These are phyloP conservation scores for Eurystomus glaucurus DNA, from an alignment of 2,797 vertebrate species.

Conservation along the genomic window DNA sequence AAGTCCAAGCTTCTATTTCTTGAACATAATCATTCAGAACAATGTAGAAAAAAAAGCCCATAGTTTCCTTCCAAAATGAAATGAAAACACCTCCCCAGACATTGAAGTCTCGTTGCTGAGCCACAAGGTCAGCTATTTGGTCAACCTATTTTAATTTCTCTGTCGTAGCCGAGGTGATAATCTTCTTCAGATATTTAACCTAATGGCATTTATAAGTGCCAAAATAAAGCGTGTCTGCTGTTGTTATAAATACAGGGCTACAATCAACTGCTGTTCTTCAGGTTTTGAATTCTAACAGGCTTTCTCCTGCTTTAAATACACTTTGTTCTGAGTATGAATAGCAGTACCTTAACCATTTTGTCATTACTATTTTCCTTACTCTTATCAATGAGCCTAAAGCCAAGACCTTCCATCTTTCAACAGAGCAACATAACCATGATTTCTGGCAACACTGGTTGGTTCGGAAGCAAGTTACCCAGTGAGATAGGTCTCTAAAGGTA, in stretches of 20 bases:
- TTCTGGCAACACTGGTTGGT: not conserved
- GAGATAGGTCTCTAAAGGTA: not conserved
- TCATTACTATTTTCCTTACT: not conserved
- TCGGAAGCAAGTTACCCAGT: not conserved
- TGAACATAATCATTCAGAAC: not conserved
- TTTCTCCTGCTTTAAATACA: not conserved
- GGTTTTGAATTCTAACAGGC: not conserved
- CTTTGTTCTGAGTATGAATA: not conserved
- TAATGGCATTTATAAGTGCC: not conserved
- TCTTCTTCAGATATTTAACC: not conserved
- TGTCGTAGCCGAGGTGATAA: not conserved
- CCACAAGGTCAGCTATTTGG: not conserved
- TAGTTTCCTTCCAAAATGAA: not conserved
- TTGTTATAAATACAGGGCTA: not conserved
- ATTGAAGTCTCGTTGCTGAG: not conserved
- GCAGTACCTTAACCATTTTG: not conserved
- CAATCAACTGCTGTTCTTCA: not conserved
- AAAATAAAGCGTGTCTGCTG: not conserved
- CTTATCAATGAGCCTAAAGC: not conserved
- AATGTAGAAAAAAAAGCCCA: accelerated
- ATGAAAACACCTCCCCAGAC: not conserved
- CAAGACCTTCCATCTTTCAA: not conserved
- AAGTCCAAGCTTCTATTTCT: not conserved
- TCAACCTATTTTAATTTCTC: not conserved
- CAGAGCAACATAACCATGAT: not conserved